A percentile compares a stretch with the other conserved stretches of the same genome.
Evolutionary conservation across 2,888 invertebrate genomes (phyloP).

Genomic region (Dryomyza anilis): DNA sequence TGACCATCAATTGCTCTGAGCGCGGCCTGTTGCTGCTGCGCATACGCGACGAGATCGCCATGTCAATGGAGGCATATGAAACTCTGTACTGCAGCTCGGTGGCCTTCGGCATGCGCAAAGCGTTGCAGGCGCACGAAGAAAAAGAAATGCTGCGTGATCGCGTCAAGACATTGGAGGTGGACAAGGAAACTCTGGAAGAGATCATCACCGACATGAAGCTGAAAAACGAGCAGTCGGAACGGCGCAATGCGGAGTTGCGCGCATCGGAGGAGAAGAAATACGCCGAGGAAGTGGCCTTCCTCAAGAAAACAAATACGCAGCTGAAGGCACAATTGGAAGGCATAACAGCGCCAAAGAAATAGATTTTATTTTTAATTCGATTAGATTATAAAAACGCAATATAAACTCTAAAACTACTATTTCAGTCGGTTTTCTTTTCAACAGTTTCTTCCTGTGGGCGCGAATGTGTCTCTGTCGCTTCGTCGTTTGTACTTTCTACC

Average conservation of each 20-base stretch:
- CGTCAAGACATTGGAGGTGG: constrained; percentile 71
- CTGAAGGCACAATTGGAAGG: constrained; percentile 93
- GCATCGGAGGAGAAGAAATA: constrained; percentile 92
- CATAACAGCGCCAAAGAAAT: constrained; percentile 93
- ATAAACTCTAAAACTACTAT: neutral
- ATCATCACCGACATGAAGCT: constrained; percentile 68
- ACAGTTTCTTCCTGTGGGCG: neutral
- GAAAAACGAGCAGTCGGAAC: constrained; percentile 81
- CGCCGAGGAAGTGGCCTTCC: constrained; percentile 86
- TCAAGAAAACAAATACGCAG: constrained; percentile 93
- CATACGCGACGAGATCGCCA: constrained; percentile 92
- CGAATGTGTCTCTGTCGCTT: neutral
- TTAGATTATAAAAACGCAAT: neutral
- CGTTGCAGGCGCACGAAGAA: constrained; percentile 77
- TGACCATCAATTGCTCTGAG: constrained; percentile 96
- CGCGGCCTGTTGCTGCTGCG: constrained; percentile 89
- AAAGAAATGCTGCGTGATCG: constrained; percentile 80
- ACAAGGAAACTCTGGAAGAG: constrained; percentile 60
- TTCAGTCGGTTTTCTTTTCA: neutral
- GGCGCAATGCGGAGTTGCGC: constrained; percentile 79
- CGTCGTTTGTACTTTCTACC: neutral
- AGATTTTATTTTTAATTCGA: constrained; percentile 46
- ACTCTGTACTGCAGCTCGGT: constrained; percentile 96
- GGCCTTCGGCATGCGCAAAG: constrained; percentile 97
- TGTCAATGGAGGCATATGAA: constrained; percentile 96